A percentile compares a stretch with the other conserved stretches of the same genome.
phyloP scores from a whole-genome alignment of 2,113 vertebrate genomes.

The Candoia aspera region DNA sequence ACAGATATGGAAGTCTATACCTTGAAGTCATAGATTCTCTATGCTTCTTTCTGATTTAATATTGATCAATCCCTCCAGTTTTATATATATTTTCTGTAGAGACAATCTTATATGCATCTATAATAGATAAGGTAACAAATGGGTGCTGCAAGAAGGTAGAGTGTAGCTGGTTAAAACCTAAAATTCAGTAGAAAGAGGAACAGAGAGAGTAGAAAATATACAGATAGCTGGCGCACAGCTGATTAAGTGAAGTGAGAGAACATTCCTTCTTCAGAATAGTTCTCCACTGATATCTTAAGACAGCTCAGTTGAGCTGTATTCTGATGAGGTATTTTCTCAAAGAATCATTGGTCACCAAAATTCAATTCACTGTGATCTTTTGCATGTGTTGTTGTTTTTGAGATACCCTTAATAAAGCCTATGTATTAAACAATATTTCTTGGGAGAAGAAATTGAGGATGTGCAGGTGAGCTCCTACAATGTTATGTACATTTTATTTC shows the following conservation, averaged over 20 bases:
- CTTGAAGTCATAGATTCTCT: not conserved
- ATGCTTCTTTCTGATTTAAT: not conserved
- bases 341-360: not conserved
- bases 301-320: not conserved
- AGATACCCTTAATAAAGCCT: not conserved
- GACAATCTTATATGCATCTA: not conserved
- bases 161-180: not conserved
- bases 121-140: not conserved
- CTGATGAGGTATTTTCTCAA: not conserved
- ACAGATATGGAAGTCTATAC: not conserved
- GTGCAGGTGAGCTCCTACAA: not conserved
- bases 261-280: not conserved
- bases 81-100: not conserved
- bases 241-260: not conserved
- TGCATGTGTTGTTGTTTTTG: not conserved
- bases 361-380: not conserved
- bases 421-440: not conserved
- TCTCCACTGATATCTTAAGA: not conserved
- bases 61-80: not conserved
- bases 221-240: not conserved
- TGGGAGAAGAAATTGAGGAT: not conserved
- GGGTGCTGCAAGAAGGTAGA: not conserved
- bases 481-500: not conserved
- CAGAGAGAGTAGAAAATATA: not conserved
- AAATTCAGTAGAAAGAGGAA: not conserved